Base-by-base conservation (phyloP, 2,797 vertebrate species). In the Melanotaenia trifasciata region DNA sequence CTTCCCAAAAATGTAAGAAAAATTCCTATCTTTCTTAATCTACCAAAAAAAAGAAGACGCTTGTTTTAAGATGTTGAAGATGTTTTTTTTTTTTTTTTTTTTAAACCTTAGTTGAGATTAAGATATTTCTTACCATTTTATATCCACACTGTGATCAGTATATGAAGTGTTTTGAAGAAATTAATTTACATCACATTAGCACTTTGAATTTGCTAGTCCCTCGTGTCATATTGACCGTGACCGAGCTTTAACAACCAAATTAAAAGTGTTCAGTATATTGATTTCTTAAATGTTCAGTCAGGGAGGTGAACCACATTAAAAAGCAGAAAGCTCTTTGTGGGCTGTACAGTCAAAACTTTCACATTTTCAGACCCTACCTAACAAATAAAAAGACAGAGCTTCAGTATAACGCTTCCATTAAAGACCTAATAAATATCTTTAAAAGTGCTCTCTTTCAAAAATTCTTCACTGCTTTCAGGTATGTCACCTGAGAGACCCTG, bases 11-110 rank as follows among this genome's bases (percentile, higher is more conserved):
- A 78, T 63, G 70, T 76, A 71, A 4, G 11, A 59, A 76, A 53
- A 87, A 69, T 78, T 69, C 70, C 65, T 58, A 75, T 63, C 58
- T 36, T 58, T n/a, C 68, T 66, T 63, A 45, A 43, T 20, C 14
- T 13, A 18, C 1, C 16, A 26, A 40, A 28, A 28, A 28, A 40
- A 18, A 24, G 7, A 28, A 24, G 20, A 47, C n/a, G 4, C 13
- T 6, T 40, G 43, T 45, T 45, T 20, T n/a, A 22, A 40, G 38
- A 16, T 16, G 12, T 38, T 3, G 38, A 40, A 16, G 38, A 16
- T 40, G 38, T 40, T 16, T 40, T 1, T 0, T 14, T 16, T 32
- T 32, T 1, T 32, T 32, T 40, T 5, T 5, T 50, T 50, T 50
- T 22, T 22, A n/a, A 50, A 50, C 47, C 2, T 22, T 8, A 0